Conservation (phyloP, 2,797 vertebrate genomes). For the Scolopax bukidnonensis region DNA sequence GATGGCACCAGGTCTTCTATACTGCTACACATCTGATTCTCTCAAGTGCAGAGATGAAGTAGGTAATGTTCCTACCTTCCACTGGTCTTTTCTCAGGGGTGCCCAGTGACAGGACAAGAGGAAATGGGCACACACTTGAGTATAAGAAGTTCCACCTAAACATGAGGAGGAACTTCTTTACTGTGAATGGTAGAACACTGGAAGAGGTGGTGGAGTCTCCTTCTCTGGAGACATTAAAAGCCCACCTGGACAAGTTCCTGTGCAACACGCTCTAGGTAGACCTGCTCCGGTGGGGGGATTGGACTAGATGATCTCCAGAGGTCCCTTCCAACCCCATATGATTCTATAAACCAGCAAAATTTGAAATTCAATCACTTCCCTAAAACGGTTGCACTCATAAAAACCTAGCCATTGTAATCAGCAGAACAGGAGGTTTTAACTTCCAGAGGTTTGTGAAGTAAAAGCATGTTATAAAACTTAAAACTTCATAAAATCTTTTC, state of each 20-base stretch:
- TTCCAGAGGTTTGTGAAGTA: neutral
- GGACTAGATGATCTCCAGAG: too few species aligned
- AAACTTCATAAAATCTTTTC: neutral
- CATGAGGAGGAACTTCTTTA: too few species aligned
- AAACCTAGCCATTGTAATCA: neutral
- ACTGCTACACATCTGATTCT: neutral
- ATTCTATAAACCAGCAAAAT: neutral
- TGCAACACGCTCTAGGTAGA: too few species aligned
- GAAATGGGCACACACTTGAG: too few species aligned
- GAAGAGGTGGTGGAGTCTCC: too few species aligned
- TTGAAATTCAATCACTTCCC: neutral
- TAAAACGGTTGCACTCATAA: neutral
- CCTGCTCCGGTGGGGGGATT: too few species aligned
- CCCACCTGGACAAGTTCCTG: too few species aligned
- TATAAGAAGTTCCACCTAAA: too few species aligned
- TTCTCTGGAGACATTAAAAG: too few species aligned
- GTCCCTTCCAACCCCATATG: too few species aligned
- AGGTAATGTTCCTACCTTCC: accelerated
- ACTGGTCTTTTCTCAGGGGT: neutral
- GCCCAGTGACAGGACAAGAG: too few species aligned
- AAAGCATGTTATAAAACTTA: neutral
- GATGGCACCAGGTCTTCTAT: neutral
- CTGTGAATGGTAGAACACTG: too few species aligned
- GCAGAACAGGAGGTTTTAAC: neutral
- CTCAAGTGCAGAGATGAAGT: neutral